Conservation (phyloP, 2,888 invertebrate genomes). For the Odontomyia ornata region DNA sequence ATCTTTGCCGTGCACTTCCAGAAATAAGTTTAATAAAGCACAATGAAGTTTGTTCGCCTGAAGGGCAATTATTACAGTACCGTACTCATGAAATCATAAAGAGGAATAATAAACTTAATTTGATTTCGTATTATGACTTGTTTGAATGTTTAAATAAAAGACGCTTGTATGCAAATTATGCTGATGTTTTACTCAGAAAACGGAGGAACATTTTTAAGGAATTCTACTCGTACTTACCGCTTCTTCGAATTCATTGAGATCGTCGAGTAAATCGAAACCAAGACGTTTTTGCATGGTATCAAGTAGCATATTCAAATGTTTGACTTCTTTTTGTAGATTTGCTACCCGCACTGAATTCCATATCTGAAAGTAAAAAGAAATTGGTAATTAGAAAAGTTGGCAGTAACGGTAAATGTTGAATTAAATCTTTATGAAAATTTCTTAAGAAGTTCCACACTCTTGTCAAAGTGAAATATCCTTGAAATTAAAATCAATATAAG, state of each 20-base stretch:
- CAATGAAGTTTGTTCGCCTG: constrained; percentile 19
- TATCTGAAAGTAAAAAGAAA: constrained; percentile 52
- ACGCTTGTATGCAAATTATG: too few species aligned
- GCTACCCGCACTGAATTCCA: constrained; percentile 59
- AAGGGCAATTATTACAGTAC: not conserved
- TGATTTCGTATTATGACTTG: not conserved
- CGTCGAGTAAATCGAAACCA: constrained; percentile 61
- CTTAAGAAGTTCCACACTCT: too few species aligned
- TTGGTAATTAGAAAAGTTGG: not conserved
- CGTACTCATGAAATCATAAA: not conserved
- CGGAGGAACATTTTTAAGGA: too few species aligned
- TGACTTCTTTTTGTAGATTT: constrained; percentile 58
- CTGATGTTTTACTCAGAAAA: too few species aligned
- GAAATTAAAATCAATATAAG: too few species aligned
- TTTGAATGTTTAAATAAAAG: too few species aligned
- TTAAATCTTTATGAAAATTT: too few species aligned
- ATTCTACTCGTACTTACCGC: constrained; percentile 57
- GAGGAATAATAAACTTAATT: not conserved
- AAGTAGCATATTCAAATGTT: constrained; percentile 56
- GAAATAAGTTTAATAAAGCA: constrained; percentile 22
- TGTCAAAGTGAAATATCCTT: too few species aligned
- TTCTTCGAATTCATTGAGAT: constrained; percentile 60
- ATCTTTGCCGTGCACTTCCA: not conserved
- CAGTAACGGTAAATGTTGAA: too few species aligned
- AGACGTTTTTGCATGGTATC: constrained; percentile 59